A percentile compares a stretch with the other conserved stretches of the same genome.
Conservation (phyloP, 2,888 invertebrate genomes). For the Rhabditophanes sp. region DNA sequence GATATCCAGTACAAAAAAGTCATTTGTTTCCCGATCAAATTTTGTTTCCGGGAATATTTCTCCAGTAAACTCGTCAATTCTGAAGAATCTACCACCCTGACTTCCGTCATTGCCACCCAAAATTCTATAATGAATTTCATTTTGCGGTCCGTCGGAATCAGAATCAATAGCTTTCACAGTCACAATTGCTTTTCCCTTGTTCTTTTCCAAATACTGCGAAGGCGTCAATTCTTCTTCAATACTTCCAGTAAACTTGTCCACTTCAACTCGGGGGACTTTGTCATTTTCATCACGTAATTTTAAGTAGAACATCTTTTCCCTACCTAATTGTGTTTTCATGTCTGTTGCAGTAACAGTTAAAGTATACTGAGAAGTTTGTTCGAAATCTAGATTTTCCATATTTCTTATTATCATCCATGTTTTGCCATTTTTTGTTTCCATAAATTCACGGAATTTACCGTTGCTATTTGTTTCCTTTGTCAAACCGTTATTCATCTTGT, state of each 20-base stretch:
- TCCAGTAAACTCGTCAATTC: slow-evolving; percentile 84
- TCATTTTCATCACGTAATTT: slow-evolving; percentile 90
- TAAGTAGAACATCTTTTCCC: slow-evolving; percentile 78
- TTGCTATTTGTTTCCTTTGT: slow-evolving; percentile 16
- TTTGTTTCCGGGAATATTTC: slow-evolving; percentile 62
- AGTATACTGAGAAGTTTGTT: slow-evolving; percentile 33
- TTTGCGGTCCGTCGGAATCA: slow-evolving; percentile 30
- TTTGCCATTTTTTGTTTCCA: slow-evolving; percentile 19
- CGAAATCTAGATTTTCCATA: slow-evolving; percentile 38
- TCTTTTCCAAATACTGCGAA: slow-evolving; percentile 26
- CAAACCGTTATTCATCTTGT: slow-evolving; percentile 27
- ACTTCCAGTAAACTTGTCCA: slow-evolving; percentile 38
- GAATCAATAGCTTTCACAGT: slow-evolving; percentile 31
- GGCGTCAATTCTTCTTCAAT: slow-evolving; percentile 38
- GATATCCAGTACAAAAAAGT: slow-evolving; percentile 89
- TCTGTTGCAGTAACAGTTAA: slow-evolving; percentile 41
- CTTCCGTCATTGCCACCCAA: slow-evolving; percentile 20
- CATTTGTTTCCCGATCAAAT: slow-evolving; percentile 85
- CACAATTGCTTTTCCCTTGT: slow-evolving; percentile 20
- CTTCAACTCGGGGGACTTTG: slow-evolving; percentile 53
- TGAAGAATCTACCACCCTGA: slow-evolving; percentile 52
- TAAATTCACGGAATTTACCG: slow-evolving; percentile 37
- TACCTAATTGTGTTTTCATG: slow-evolving; percentile 24
- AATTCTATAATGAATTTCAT: slow-evolving; percentile 35
- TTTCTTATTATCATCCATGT: slow-evolving; percentile 28